A percentile compares a stretch with the other conserved stretches of the same genome.
These are phyloP conservation scores for Cryptocephalus primarius DNA, from an alignment of 2,888 invertebrate genomes.

Conservation along the genomic window DNA sequence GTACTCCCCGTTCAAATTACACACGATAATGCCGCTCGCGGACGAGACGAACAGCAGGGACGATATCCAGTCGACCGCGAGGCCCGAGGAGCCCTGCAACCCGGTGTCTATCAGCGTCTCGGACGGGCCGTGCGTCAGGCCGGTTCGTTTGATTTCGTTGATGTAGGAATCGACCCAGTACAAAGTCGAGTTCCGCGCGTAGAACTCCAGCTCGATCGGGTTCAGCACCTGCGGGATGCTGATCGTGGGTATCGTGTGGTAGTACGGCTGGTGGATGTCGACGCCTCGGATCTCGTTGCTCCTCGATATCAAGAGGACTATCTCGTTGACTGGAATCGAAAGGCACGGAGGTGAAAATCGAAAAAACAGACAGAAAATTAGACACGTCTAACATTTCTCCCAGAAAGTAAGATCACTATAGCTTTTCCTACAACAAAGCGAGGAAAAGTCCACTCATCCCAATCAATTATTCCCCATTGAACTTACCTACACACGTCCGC, in stretches of 20 bases:
- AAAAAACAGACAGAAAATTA: no score
- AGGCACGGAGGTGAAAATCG: neutral
- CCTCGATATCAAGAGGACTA: slow-evolving; percentile 65
- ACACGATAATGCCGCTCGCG: slow-evolving; percentile 54
- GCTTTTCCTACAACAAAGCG: no score
- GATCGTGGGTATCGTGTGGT: slow-evolving; percentile 73
- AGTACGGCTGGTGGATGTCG: slow-evolving; percentile 62
- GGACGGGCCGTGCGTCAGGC: slow-evolving; percentile 55
- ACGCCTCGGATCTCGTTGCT: slow-evolving; percentile 73
- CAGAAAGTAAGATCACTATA: no score
- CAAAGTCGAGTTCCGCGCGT: slow-evolving; percentile 52
- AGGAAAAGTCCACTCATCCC: no score
- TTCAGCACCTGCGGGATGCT: slow-evolving; percentile 58
- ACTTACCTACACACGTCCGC: slow-evolving; percentile 54
- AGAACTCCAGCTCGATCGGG: slow-evolving; percentile 60
- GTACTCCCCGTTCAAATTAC: slow-evolving; percentile 62
- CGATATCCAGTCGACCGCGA: slow-evolving; percentile 77
- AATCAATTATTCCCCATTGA: no score
- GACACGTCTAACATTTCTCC: no score
- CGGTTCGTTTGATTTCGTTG: slow-evolving; percentile 62
- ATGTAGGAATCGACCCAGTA: slow-evolving; percentile 71
- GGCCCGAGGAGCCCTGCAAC: slow-evolving; percentile 51
- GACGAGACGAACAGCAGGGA: slow-evolving; percentile 60
- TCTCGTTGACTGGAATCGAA: slow-evolving; percentile 52
- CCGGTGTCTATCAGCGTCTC: slow-evolving; percentile 66